phyloP scores from a whole-genome alignment of 2,797 vertebrate genomes.

The Gallirallus australis region DNA sequence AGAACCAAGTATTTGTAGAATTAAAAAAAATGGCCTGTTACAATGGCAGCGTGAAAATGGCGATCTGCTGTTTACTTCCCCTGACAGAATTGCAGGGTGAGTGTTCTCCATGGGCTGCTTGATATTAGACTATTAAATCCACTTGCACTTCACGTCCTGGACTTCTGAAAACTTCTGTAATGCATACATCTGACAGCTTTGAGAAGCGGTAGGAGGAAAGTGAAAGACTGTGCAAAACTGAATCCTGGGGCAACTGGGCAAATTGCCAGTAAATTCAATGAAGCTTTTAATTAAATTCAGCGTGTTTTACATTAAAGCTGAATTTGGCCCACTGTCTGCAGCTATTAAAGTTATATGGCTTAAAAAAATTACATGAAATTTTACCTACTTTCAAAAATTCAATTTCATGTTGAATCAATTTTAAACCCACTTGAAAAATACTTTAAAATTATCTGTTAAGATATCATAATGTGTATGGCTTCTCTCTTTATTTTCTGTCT shows the following conservation, averaged over 20 bases:
- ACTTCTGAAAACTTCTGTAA: constrained; percentile 29
- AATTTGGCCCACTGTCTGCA: constrained; percentile 23
- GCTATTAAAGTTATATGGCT: neutral
- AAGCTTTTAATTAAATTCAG: constrained; percentile 41
- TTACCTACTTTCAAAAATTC: constrained; percentile 34
- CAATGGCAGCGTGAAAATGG: neutral
- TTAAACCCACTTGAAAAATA: constrained; percentile 29
- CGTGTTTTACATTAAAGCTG: constrained; percentile 10
- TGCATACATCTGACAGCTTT: neutral
- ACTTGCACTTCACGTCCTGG: neutral
- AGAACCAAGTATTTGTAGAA: constrained; percentile 5
- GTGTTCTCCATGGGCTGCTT: neutral
- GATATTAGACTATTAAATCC: neutral
- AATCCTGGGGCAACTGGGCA: constrained; percentile 31
- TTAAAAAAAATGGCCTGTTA: neutral
- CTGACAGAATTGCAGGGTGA: neutral
- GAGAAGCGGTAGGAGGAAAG: constrained; percentile 29
- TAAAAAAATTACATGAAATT: constrained; percentile 38
- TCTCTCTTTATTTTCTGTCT: constrained; percentile 15
- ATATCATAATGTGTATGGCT: neutral
- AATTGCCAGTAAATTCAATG: constrained; percentile 53
- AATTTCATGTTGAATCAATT: neutral
- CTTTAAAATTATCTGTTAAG: neutral
- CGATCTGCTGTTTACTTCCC: constrained; percentile 1
- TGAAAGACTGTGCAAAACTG: constrained; percentile 17